Evolutionary conservation across 2,888 invertebrate species (phyloP), one percentile per base, ranked within the genome.

Genomic region (Rotaria magnacalcarata): DNA sequence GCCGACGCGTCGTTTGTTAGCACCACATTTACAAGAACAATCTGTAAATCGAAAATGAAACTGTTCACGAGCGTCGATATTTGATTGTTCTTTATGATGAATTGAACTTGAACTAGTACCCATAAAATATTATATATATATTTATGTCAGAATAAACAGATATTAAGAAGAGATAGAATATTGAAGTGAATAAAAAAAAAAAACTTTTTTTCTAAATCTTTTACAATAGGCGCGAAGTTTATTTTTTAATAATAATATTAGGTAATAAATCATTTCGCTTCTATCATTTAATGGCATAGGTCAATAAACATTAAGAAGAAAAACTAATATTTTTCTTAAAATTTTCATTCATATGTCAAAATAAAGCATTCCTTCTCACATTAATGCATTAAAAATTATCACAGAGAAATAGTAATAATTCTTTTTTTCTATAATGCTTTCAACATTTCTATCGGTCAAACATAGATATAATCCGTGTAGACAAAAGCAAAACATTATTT

Each of bases 1-100:
- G 8, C n/a, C 60, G 27, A 27, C 11, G 16, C 27, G 60, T 60
- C 27, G 27, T 60, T 60, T 60, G 27, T 27, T 60, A 11, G 60
- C 60, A 14, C 27, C 60, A 60, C 60, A 60, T 60, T 60, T n/a
- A 60, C 60, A 60, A 14, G 60, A 60, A 60, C 60, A 60, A 60
- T 60, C 60, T 10, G 60, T 60, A 27, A 60, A 60, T 60, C 60
- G 27, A 60, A 60, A 60, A 27, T 27, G 8, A 16, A 60, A 60
- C 14, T n/a, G 27, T 60, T 60, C 60, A 60, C 14, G 8, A n/a
- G 60, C n/a, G 27, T 60, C 60, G 2, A 60, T 27, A 27, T 60
- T 60, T 8, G 60, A 60, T n/a, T 60, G 8, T 60, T 27, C n/a
- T 10, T 10, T 60, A 27, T 4, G 3, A 10, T 7, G 27, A 14